Conservation (phyloP, 2,113 vertebrate genomes). For the Jaculus jaculus region DNA sequence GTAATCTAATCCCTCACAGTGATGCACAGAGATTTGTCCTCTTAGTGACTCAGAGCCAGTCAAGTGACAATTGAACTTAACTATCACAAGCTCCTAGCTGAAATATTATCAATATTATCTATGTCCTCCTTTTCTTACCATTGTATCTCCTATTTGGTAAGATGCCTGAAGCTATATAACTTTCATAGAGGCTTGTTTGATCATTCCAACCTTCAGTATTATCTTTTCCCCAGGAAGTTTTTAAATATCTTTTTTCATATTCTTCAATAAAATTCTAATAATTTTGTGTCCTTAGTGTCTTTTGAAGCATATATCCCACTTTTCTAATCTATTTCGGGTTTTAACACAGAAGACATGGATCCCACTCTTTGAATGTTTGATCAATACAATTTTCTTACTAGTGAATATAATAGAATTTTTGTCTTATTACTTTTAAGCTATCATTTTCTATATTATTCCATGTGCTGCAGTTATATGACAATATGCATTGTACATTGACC, state of each 20-base stretch:
- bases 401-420: not conserved
- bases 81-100: too few relatives aligned
- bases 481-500: too few relatives aligned
- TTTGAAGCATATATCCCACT: not conserved
- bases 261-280: not conserved
- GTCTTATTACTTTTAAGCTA: too few relatives aligned
- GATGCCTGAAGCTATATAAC: not conserved
- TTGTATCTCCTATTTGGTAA: not conserved
- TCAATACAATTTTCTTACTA: not conserved
- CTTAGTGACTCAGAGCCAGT: too few relatives aligned
- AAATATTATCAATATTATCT: not conserved
- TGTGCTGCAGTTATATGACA: too few relatives aligned
- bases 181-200: not conserved
- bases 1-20: too few relatives aligned
- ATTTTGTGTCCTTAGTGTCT: not conserved
- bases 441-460: too few relatives aligned
- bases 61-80: too few relatives aligned
- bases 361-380: constrained; percentile 1
- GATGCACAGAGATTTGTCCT: too few relatives aligned
- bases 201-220: not conserved
- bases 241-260: not conserved
- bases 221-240: not conserved
- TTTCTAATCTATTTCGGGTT: not conserved
- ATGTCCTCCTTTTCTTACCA: not conserved
- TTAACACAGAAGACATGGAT: not conserved